Evolutionary conservation across 2,888 invertebrate genomes (phyloP).

Genomic region (Melanostoma mellinum): DNA sequence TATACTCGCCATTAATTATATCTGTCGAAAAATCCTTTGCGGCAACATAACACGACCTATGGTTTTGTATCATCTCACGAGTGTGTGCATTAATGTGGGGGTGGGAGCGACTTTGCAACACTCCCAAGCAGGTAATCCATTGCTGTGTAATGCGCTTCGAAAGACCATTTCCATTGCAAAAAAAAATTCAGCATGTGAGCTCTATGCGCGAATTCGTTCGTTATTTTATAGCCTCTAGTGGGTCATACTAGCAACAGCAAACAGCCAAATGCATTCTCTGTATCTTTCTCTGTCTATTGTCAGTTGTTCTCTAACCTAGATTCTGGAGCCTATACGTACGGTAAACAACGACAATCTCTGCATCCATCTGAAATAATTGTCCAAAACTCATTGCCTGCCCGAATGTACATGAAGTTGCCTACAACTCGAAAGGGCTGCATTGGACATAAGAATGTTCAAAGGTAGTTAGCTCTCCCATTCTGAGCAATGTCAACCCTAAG

Average conservation of each 20-base stretch:
- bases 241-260: slow-evolving; percentile 47
- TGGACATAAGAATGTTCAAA: too few relatives aligned
- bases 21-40: slow-evolving; percentile 60
- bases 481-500: too few relatives aligned
- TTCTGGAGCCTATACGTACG: slow-evolving; percentile 15
- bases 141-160: slow-evolving; percentile 55
- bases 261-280: slow-evolving; percentile 24
- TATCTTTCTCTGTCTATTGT: neutral
- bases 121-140: slow-evolving; percentile 64
- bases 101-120: slow-evolving; percentile 17
- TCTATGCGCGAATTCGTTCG: slow-evolving; percentile 55
- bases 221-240: slow-evolving; percentile 69
- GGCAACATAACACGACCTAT: slow-evolving; percentile 58
- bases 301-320: slow-evolving; percentile 4
- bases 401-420: neutral
- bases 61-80: slow-evolving; percentile 9
- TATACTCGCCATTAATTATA: slow-evolving; percentile 56
- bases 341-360: slow-evolving; percentile 44
- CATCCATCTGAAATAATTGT: slow-evolving; percentile 62
- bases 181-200: slow-evolving; percentile 27
- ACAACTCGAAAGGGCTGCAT: too few relatives aligned
- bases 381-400: slow-evolving; percentile 40
- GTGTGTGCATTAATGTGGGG: slow-evolving; percentile 10
- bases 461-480: too few relatives aligned
- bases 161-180: slow-evolving; percentile 30